Base-by-base conservation (phyloP, 2,113 vertebrate species). In the Scophthalmus maximus region DNA sequence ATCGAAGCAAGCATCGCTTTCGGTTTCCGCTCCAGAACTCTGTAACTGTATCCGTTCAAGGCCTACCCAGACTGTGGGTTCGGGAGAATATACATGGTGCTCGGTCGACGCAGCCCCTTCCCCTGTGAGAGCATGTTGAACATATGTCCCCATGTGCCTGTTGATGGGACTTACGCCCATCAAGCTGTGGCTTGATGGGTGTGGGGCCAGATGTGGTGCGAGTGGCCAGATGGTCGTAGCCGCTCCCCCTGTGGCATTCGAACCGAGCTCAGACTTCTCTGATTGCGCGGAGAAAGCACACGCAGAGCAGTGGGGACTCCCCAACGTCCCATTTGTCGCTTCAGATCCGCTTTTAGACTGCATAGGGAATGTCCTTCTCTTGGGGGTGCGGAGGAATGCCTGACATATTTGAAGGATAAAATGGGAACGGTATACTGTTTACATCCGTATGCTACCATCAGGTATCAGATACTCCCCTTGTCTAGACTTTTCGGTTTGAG, bases 141-240 rank as follows among this genome's bases (percentile, higher is more conserved):
- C 88, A 86, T 88, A 78, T 86, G 85, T 69, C 78, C 81, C 73
- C 61, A 74, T 75, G 75, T 70, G 87, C 61, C 46, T 76, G 71
- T 26, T 68, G 73, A 82, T 38, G 84, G 58, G 51, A 44, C 27
- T 42, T 64, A 9, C 18, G 55, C 56, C 46, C 61, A 50, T 36
- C 46, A 36, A 61, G 67, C 68, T 40, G 51, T 29, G 67, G 70
- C 86, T 81, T 84, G 78, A 87, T 36, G 55, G 30, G 15, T 36
- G n/a, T 20, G 8, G 23, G 32, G 55, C 55, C 55, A 57, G 55
- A 57, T 57, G 55, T 57, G 55, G 55, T 36, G n/a, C 14, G 17
- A 83, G 83, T 74, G 84, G 73, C 85, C 90, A 89, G 88, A 86
- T 90, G 89, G 78, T 73, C 23, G 5, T 55, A 65, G 78, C 76